phyloP scores from a whole-genome alignment of 2,888 invertebrate species.

The Choristoneura rosaceana region DNA sequence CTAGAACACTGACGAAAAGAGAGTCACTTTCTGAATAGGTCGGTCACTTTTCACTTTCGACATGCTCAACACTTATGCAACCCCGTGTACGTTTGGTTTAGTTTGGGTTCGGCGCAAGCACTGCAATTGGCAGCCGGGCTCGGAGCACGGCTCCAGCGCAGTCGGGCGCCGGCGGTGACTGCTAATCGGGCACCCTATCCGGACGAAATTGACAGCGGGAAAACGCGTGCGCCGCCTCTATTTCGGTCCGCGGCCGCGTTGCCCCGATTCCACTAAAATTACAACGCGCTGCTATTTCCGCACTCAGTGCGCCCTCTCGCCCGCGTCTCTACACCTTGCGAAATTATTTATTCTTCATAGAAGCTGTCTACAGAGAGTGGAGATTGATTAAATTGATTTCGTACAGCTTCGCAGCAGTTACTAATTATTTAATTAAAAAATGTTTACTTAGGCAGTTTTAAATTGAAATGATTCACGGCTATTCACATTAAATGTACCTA shows the following conservation, averaged over 20 bases:
- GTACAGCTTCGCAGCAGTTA: neutral
- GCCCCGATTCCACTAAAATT: constrained; percentile 86
- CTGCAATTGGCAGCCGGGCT: constrained; percentile 60
- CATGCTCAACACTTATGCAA: constrained; percentile 64
- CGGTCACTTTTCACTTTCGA: constrained; percentile 49
- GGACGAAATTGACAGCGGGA: constrained; percentile 81
- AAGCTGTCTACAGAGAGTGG: neutral
- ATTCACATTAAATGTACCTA: too few relatives aligned
- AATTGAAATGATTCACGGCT: too few relatives aligned
- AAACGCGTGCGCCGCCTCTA: constrained; percentile 79
- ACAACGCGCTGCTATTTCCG: constrained; percentile 83
- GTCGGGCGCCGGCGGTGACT: constrained; percentile 53
- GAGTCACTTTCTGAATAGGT: constrained; percentile 49
- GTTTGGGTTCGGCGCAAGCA: constrained; percentile 42
- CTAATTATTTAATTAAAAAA: too few relatives aligned
- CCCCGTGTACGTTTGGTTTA: constrained; percentile 49
- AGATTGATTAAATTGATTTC: neutral
- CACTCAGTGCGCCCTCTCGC: constrained; percentile 73
- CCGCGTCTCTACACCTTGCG: constrained; percentile 68
- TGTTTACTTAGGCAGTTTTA: too few relatives aligned
- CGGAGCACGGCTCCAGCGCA: constrained; percentile 43
- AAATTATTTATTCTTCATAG: constrained; percentile 53
- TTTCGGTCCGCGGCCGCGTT: constrained; percentile 83
- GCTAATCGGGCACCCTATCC: constrained; percentile 81
- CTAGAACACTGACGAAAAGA: constrained; percentile 46